Conservation (phyloP, 37 sponge, comb jelly and placozoan species). For the Geodia barretti region DNA sequence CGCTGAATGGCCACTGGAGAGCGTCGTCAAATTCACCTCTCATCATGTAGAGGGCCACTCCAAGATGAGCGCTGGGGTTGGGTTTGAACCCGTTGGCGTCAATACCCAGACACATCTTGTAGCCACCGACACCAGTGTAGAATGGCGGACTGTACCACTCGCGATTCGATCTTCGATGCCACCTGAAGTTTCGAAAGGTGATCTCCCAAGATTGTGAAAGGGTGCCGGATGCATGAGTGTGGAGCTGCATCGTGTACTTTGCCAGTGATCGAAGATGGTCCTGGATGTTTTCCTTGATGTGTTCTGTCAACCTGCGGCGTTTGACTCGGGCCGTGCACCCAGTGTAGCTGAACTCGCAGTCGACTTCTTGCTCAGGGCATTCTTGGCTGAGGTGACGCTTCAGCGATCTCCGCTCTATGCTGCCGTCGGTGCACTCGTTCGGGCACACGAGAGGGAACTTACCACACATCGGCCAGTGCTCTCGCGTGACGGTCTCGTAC, state of each 20-base stretch:
- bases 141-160: slow-evolving; percentile 10
- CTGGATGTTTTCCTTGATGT: neutral
- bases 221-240: neutral
- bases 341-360: neutral
- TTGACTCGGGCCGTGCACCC: neutral
- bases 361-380: neutral
- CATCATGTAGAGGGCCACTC: slow-evolving; percentile 26
- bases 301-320: neutral
- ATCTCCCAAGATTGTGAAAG: neutral
- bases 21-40: slow-evolving; percentile 5
- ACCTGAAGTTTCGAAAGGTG: neutral
- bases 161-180: neutral
- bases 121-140: slow-evolving; percentile 1
- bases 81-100: neutral
- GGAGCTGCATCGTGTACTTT: neutral
- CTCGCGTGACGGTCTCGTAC: neutral
- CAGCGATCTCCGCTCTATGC: neutral
- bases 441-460: neutral
- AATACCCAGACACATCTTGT: slow-evolving; percentile 35
- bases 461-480: neutral
- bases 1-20: slow-evolving; percentile 7
- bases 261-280: neutral
- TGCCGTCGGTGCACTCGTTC: neutral
- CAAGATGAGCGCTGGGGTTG: neutral
- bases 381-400: neutral